Percentiles rank a stretch among this genome's conserved stretches.
Evolutionary conservation across 64 coral and sea anemone species (phyloP).

Genomic region (Hydrozoanthus tunicans): DNA sequence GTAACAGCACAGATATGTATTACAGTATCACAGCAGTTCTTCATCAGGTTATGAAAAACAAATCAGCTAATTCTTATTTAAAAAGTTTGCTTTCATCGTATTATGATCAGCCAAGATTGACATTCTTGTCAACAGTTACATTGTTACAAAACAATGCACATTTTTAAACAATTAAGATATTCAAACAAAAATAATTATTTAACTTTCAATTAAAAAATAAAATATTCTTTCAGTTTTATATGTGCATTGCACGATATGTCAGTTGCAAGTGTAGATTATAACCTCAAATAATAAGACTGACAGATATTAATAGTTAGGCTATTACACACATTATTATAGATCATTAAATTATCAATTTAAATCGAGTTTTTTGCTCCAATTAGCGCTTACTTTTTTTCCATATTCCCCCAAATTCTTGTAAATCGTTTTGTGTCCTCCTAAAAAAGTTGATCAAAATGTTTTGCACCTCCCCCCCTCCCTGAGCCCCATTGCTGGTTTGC

Average conservation of each 20-base stretch:
- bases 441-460: background rate
- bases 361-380: background rate
- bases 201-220: background rate
- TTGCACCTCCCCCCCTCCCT: background rate
- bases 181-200: conserved; percentile 10
- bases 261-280: background rate
- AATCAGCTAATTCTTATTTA: background rate
- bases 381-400: background rate
- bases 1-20: background rate
- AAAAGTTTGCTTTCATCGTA: background rate
- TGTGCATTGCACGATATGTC: background rate
- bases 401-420: background rate
- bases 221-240: background rate
- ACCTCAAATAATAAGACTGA: conserved; percentile 4
- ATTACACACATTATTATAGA: background rate
- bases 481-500: too few relatives aligned
- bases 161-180: background rate
- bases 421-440: background rate
- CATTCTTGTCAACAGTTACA: background rate
- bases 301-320: background rate
- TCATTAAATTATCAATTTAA: background rate
- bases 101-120: background rate
- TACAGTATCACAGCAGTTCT: background rate
- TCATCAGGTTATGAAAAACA: background rate
- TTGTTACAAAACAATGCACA: background rate